phyloP scores from a whole-genome alignment of 2,888 invertebrate genomes.

The Chrysomela aeneicollis region DNA sequence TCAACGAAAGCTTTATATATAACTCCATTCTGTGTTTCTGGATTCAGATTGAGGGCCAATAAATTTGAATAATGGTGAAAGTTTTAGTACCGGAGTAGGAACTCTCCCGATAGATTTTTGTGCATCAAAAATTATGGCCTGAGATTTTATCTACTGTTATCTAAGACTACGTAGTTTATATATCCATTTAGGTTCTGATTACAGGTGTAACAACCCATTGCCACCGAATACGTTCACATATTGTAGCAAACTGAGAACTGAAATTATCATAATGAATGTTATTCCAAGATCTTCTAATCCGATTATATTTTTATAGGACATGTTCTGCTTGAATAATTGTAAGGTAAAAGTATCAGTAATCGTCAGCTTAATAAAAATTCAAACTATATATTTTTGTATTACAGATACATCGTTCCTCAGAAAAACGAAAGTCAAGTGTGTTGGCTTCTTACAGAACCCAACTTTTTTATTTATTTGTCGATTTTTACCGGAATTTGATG shows the following conservation, averaged over 20 bases:
- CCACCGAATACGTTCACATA: neutral
- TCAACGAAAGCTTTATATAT: slow-evolving; percentile 49
- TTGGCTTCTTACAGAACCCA: too few species aligned
- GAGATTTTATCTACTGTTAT: neutral
- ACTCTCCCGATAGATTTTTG: slow-evolving; percentile 16
- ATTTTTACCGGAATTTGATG: too few species aligned
- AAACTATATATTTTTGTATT: too few species aligned
- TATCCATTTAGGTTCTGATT: neutral
- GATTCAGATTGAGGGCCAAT: slow-evolving; percentile 53
- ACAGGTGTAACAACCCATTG: neutral
- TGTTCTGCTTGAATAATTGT: neutral
- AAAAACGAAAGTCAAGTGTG: too few species aligned
- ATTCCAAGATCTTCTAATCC: neutral
- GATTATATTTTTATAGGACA: neutral
- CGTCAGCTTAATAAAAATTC: too few species aligned
- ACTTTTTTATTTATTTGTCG: too few species aligned
- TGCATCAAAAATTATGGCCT: neutral
- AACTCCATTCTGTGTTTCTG: slow-evolving; percentile 51
- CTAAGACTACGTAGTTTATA: neutral
- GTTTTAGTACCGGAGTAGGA: slow-evolving; percentile 45
- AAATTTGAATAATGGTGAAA: slow-evolving; percentile 58
- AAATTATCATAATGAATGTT: neutral
- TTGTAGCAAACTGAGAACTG: neutral
- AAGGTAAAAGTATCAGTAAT: too few species aligned
- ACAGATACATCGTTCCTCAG: too few species aligned